Evolutionary conservation across 2,797 vertebrate genomes (phyloP).

Genomic region (Falco cherrug): DNA sequence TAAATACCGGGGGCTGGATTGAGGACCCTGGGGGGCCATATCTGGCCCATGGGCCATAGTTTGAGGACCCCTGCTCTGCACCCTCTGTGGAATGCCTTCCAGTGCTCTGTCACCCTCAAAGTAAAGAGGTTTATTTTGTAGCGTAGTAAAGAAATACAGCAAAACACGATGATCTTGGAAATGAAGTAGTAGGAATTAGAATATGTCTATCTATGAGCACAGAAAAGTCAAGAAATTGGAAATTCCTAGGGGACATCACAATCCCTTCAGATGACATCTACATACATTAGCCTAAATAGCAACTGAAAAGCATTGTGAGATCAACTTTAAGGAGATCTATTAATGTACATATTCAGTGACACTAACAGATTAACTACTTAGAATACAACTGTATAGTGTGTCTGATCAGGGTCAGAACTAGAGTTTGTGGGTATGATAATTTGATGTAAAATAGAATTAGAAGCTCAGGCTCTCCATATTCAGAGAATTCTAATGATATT

Average conservation of each 20-base stretch:
- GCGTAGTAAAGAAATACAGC: too few species aligned
- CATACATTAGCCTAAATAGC: neutral
- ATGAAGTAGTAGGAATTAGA: neutral
- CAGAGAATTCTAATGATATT: neutral
- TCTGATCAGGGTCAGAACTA: neutral
- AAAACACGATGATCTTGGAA: neutral
- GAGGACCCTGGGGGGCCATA: too few species aligned
- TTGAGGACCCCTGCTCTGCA: too few species aligned
- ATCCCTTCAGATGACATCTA: neutral
- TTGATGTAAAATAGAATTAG: neutral
- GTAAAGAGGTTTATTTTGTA: too few species aligned
- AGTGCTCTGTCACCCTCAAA: too few species aligned
- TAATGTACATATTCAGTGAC: neutral
- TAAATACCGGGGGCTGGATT: too few species aligned
- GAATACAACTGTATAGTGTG: accelerated
- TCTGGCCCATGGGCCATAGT: too few species aligned
- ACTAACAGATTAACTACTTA: neutral
- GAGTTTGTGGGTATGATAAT: neutral
- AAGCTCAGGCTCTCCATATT: neutral
- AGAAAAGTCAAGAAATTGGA: neutral
- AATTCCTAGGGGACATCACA: neutral
- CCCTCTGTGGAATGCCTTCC: too few species aligned
- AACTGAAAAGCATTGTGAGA: neutral
- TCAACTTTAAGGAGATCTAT: neutral
- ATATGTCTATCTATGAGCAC: neutral